Evolutionary conservation across 2,113 vertebrate species (phyloP), one percentile per base, ranked within the genome.

Genomic region (Syngnathus typhle): DNA sequence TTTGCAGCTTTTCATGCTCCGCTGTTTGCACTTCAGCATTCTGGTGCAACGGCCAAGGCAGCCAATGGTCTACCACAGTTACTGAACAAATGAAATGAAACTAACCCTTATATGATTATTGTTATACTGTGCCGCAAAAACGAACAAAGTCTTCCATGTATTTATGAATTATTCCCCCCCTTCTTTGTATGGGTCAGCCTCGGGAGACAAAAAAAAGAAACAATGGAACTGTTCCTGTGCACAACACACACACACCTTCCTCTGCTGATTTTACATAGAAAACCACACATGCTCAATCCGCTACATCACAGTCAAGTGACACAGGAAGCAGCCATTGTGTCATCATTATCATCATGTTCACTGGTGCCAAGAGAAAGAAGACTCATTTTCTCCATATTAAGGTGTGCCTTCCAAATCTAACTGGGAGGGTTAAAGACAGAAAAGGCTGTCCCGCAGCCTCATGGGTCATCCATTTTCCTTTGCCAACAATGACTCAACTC

Each of bases 361-460:
- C 85, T 73, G 77, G 82, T 84, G 79, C 76, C 78, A 71, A 74
- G 77, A 84, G 81, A 89, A 75, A 32, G 70, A 81, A 79, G 74
- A 75, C 78, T 88, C 77, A 78, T 88, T 88, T 82, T 83, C 78
- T 84, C 76, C 41, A 74, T 89, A 81, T 85, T 69, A 76, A 80
- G 76, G 67, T 71, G 76, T 80, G 77, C 67, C 87, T 87, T 77
- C 74, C 82, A 85, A 89, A 88, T 87, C 75, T 72, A 88, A 89
- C 78, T 84, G 82, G 82, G 80, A 69, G 84, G 74, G 84, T 85
- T 88, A 86, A 88, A 89, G 87, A 88, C 87, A 88, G 87, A 84
- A 78, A 71, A 27, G 38, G 51, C 46, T 75, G 74, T 61, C 67
- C 59, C 21, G 37, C 64, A 43, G 63, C 39, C 16, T 63, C 49